These are phyloP conservation scores for Siniperca knerii DNA, from an alignment of 2,113 vertebrate genomes.

Conservation along the genomic window DNA sequence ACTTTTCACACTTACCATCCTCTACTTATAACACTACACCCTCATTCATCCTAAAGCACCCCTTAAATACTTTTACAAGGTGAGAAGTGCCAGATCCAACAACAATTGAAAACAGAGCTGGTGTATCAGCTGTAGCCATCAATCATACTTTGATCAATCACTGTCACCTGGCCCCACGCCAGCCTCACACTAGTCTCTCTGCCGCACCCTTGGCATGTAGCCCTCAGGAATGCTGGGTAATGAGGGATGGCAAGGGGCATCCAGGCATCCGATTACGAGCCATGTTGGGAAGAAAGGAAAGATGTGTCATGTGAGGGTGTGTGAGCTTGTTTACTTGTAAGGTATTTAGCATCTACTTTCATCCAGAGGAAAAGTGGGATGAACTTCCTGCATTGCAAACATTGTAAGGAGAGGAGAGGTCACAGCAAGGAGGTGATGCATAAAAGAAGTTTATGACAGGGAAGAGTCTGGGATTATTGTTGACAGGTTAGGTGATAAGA, in stretches of 20 bases:
- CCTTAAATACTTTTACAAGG: conserved; percentile 84
- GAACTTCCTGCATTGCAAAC: conserved; percentile 34
- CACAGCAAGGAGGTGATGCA: conserved; percentile 31
- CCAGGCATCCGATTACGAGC: conserved; percentile 70
- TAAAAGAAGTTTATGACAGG: conserved; percentile 35
- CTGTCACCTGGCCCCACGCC: conserved; percentile 69
- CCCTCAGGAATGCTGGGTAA: conserved; percentile 80
- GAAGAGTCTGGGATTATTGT: conserved; percentile 41
- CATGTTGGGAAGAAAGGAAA: conserved; percentile 77
- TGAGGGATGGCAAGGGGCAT: conserved; percentile 72
- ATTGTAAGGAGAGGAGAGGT: conserved; percentile 54
- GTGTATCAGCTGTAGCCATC: conserved; percentile 84
- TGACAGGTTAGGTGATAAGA: conserved; percentile 48
- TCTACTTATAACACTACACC: conserved; percentile 40
- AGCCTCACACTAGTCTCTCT: conserved; percentile 59
- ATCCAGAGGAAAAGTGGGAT: conserved; percentile 49
- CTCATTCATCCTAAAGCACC: conserved; percentile 64
- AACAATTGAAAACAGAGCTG: conserved; percentile 84
- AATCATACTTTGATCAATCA: conserved; percentile 83
- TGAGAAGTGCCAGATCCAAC: conserved; percentile 80
- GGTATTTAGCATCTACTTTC: conserved; percentile 56
- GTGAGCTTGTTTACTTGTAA: conserved; percentile 55
- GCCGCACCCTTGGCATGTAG: conserved; percentile 75
- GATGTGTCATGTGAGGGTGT: conserved; percentile 59
- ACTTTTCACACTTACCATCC: conserved; percentile 52